Base-by-base conservation (phyloP, 30 jellyfish, hydroid and myxozoan genomes). In the Pseudorhiza aurosa region DNA sequence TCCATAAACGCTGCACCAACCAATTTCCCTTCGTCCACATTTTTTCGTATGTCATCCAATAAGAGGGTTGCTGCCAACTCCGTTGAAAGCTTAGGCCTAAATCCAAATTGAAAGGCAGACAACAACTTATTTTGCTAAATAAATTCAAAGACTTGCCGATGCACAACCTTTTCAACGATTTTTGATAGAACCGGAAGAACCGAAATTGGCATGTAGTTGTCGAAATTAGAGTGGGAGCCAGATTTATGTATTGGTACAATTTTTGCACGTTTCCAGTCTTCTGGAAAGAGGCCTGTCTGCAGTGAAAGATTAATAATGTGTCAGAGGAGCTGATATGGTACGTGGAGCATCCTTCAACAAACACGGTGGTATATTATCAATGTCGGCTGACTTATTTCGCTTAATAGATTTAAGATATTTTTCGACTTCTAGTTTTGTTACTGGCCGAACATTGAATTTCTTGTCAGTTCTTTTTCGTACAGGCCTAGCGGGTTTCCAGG, bases 281-380 rank as follows among this genome's bases (percentile, higher is more conserved):
- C 31, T 49, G 86, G 93, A 49, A 81, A 50, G 39, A 36, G 11
- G 65, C 93, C 68, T 35, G 93, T 65, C 77, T 51, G 43, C 45
- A 81, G 93, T 31, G 87, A 81, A n/a, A 81, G 47, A 50, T 81
- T 81, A 30, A 81, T 81, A 11, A 81, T 8, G 87, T n/a, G 88
- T 40, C 88, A 81, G 72, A 10, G 93, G 88, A 43, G 87, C 87
- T 2, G 58, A 65, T 57, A 81, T 79, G 74, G 76, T 51, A 60
- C 55, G 21, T 44, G 91, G 56, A 33, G 65, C 87, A 65, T 79
- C 87, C 53, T 79, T 62, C 58, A 79, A 40, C 71, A 79, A 79
- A 65, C 93, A 32, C 36, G 93, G 63, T 27, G 93, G 88, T 29
- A 81, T 55, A 65, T 79, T 81, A 64, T 68, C 88, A 36, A 81